Percentiles rank a stretch among this genome's conserved stretches.
Evolutionary conservation across 1,140 invertebrate genomes (phyloP).

Genomic region (Drosophila erecta): DNA sequence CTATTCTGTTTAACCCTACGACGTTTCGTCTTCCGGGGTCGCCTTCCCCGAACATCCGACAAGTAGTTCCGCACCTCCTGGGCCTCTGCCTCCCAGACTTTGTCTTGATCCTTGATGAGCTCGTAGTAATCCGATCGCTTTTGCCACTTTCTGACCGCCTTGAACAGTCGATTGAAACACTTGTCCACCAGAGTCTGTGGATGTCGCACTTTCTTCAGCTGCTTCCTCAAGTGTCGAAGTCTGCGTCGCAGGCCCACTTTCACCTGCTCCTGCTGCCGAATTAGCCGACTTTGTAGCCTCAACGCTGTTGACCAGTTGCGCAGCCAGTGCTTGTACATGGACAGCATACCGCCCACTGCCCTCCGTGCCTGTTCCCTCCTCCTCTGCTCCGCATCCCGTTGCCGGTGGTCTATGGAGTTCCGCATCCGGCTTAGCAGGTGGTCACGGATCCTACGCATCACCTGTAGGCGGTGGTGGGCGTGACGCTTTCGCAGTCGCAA

Average conservation of each 20-base stretch:
- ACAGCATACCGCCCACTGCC: not conserved
- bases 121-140: not conserved
- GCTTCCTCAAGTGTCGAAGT: conserved; percentile 14
- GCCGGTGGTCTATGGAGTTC: not conserved
- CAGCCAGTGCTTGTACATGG: conserved; percentile 26
- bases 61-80: conserved; percentile 15
- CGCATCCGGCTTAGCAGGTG: conserved; percentile 12
- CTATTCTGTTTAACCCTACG: not conserved
- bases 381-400: not conserved
- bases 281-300: not conserved
- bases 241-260: conserved; percentile 6
- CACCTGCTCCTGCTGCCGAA: not conserved
- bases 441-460: conserved; percentile 24
- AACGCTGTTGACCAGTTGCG: conserved; percentile 21
- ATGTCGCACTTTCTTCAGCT: not conserved
- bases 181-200: conserved; percentile 4
- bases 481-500: conserved; percentile 4
- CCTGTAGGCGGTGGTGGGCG: conserved; percentile 1
- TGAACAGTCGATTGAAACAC: not conserved
- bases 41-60: not conserved
- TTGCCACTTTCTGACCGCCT: conserved; percentile 12
- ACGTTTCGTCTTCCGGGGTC: not conserved
- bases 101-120: not conserved
- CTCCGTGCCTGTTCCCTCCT: not conserved
- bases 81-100: conserved; percentile 27